Evolutionary conservation across 2,113 vertebrate species (phyloP), one percentile per base, ranked within the genome.

Genomic region (Chloroceryle aenea): DNA sequence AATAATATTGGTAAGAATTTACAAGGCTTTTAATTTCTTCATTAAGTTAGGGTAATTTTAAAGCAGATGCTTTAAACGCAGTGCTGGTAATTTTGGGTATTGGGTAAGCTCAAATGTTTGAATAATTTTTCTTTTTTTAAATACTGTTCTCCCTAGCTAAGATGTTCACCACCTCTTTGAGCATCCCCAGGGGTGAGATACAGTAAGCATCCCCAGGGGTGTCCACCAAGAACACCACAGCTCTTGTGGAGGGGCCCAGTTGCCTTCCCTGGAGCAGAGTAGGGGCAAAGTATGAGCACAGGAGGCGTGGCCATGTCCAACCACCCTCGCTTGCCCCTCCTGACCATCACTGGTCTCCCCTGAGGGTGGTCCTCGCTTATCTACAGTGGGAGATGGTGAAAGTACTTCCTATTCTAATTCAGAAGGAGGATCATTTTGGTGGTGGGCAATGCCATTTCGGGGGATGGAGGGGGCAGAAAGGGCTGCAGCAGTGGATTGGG

Each of bases 221-320:
- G 20, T 27, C 36, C 2, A 2, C 17, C 25, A 61, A 50, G 64
- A 29, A 72, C n/a, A 67, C n/a, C 45, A 43, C 42, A 47, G 10
- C 26, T 26, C 67, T 67, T 0, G 0, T 2, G 3, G 42, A 76
- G 21, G 32, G 17, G 13, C 11, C 36, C 40, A 56, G 29, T 75
- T n/a, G 34, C 50, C 52, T 89, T 72, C 34, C 16, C 34, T 4
- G 5, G 42, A 79, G 42, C 42, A 72, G 23, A 75, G 18, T 27
- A 42, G 42, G 19, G 11, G 4, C 32, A 61, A 61, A 72, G 66
- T 27, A 72, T 7, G 8, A 62, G 29, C 10, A 20, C 4, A 52
- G 3, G 2, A 73, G 29, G 29, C 17, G 42, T 0, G 0, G 10
- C 27, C 14, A 32, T 8, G 32, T 12, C 43, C 2, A 1, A 16